phyloP scores from a whole-genome alignment of 2,888 invertebrate genomes.

The Sesamia inferens region DNA sequence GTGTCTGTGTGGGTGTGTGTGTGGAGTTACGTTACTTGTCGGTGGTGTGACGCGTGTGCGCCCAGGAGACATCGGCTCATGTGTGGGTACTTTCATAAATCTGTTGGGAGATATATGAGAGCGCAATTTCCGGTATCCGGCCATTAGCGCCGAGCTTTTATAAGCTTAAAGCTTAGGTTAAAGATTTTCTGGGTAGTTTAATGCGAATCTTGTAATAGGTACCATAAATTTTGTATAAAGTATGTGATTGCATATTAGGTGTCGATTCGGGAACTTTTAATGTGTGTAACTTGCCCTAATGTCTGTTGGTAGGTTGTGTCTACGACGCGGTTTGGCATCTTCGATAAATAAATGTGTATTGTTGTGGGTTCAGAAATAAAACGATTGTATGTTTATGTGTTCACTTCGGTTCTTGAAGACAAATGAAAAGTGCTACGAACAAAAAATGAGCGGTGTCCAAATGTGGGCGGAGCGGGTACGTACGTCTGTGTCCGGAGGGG shows the following conservation, averaged over 20 bases:
- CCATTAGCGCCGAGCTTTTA: conserved; percentile 93
- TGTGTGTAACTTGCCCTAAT: conserved; percentile 89
- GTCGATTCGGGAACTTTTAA: conserved; percentile 89
- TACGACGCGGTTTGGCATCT: conserved; percentile 47
- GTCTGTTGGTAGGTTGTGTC: conserved; percentile 79
- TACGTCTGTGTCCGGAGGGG: conserved; percentile 56
- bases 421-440: conserved; percentile 73
- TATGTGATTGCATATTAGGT: conserved; percentile 90
- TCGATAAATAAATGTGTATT: conserved; percentile 63
- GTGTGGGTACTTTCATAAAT: conserved; percentile 96
- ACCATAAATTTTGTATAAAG: conserved; percentile 90
- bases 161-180: conserved; percentile 91
- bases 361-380: conserved; percentile 56
- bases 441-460: conserved; percentile 90
- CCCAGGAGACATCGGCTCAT: conserved; percentile 88
- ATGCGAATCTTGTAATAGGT: conserved; percentile 90
- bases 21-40: conserved; percentile 62
- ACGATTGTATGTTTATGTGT: conserved; percentile 42
- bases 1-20: conserved; percentile 67
- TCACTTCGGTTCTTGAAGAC: conserved; percentile 61
- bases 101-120: conserved; percentile 97
- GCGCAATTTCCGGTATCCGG: conserved; percentile 97
- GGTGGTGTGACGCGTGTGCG: conserved; percentile 71
- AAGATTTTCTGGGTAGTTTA: conserved; percentile 91
- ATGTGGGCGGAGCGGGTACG: conserved; percentile 74